Conservation (phyloP, 2,113 vertebrate species). For the Muscicapa adusta region DNA sequence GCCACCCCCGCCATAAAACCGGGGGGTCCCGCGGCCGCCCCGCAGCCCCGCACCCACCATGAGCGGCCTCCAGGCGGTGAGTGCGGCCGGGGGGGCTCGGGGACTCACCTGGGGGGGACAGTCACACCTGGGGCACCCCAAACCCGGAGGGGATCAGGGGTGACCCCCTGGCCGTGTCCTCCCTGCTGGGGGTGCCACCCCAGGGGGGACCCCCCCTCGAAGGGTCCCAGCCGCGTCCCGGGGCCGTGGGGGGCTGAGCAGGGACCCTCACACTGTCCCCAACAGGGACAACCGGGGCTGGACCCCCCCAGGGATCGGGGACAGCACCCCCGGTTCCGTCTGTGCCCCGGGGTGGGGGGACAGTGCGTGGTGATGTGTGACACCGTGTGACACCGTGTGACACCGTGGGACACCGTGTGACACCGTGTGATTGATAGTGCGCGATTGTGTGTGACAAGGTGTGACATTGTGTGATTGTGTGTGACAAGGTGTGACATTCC, state of each 20-base stretch:
- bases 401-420: neutral
- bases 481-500: neutral
- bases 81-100: neutral
- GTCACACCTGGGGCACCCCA: neutral
- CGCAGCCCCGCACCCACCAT: neutral
- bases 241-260: neutral
- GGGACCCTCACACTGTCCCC: neutral
- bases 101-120: neutral
- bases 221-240: neutral
- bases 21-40: neutral
- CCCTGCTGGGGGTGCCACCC: neutral
- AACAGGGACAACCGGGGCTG: too few species aligned
- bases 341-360: neutral
- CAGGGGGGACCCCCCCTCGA: neutral
- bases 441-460: neutral
- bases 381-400: neutral
- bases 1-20: neutral
- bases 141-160: neutral
- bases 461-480: neutral
- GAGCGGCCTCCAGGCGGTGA: neutral
- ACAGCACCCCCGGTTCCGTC: neutral
- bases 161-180: accelerated
- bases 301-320: neutral
- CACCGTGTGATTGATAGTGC: neutral
- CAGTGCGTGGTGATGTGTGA: neutral